Base-by-base conservation (phyloP, 2,888 invertebrate genomes). In the Torymus texanus region DNA sequence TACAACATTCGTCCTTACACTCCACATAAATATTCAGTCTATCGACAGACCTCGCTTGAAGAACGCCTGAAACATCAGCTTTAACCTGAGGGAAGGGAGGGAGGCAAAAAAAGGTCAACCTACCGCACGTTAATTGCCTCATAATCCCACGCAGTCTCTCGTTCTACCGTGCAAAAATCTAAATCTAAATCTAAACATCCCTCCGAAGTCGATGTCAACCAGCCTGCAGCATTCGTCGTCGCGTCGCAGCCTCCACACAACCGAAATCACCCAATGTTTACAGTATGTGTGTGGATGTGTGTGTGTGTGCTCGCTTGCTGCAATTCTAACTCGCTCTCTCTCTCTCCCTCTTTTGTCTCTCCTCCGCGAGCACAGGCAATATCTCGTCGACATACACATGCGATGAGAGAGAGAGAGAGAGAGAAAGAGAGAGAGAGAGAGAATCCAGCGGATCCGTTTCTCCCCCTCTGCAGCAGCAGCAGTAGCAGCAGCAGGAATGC, bases 381-480 rank as follows among this genome's bases (percentile, higher is more conserved):
- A 73, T 73, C 63, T 62, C 62, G 62, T 51, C 68, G 68, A 41
- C 68, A 68, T 68, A 56, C 68, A 59, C 51, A 51, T 2, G 12
- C 11, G 14, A 8, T 4, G 21, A 13, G 56, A 29, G 29, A 29
- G 29, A 1, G 29, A 29, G 29, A 29, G 29, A 1, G 29, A 29
- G 29, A 29, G 29, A 29, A 5, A 41, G 29, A 29, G 29, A 29
- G 29, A 29, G 29, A 41, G 12, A 21, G 21, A 21, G 21, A 21
- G 21, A 21, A 21, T 5, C 12, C 13, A 14, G 16, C 11, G 74
- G 51, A 66, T 74, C 58, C 75, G 24, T 51, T 53, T 53, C 66
- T 16, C 75, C 51, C 16, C 2, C 53, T 63, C 58, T 14, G 14
- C 41, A 41, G 41, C 21, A 2, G 2, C 21, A 41, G 29, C 29